A percentile compares a stretch with the other conserved stretches of the same genome.
Evolutionary conservation across 2,113 vertebrate species (phyloP).

Genomic region (Tapirus terrestris): DNA sequence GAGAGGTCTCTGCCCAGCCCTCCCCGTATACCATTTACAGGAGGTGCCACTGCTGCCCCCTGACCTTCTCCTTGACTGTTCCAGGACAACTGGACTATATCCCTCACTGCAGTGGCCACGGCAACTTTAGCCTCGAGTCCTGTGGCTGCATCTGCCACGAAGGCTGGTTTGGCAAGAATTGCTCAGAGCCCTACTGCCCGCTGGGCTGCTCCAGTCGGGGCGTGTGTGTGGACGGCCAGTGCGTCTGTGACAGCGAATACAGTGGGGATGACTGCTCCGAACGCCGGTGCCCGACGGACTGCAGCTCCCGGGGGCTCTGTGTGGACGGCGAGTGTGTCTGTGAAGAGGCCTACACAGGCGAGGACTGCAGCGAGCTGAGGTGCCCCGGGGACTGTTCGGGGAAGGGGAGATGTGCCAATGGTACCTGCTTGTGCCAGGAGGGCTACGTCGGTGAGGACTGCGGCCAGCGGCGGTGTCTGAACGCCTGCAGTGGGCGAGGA

Average conservation of each 20-base stretch:
- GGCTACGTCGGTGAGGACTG: slow-evolving; percentile 95
- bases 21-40: background rate
- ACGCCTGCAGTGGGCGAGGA: slow-evolving; percentile 94
- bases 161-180: slow-evolving; percentile 97
- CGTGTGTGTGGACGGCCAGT: slow-evolving; percentile 95
- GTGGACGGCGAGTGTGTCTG: slow-evolving; percentile 96
- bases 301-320: slow-evolving; percentile 93
- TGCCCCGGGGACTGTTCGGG: slow-evolving; percentile 96
- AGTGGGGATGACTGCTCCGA: slow-evolving; percentile 95
- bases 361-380: slow-evolving; percentile 92
- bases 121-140: slow-evolving; percentile 95
- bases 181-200: slow-evolving; percentile 93
- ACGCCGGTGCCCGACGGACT: slow-evolving; percentile 92
- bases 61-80: slow-evolving; percentile 72
- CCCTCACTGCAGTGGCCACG: slow-evolving; percentile 95
- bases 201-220: slow-evolving; percentile 95
- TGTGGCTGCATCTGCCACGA: slow-evolving; percentile 96
- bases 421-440: slow-evolving; percentile 93
- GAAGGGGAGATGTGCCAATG: slow-evolving; percentile 93
- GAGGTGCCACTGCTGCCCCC: slow-evolving; percentile 5
- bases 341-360: slow-evolving; percentile 93
- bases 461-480: slow-evolving; percentile 90
- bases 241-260: slow-evolving; percentile 95
- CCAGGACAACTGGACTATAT: slow-evolving; percentile 94
- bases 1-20: background rate